Conservation (phyloP, 2,888 invertebrate genomes). For the Eretmocerus hayati region DNA sequence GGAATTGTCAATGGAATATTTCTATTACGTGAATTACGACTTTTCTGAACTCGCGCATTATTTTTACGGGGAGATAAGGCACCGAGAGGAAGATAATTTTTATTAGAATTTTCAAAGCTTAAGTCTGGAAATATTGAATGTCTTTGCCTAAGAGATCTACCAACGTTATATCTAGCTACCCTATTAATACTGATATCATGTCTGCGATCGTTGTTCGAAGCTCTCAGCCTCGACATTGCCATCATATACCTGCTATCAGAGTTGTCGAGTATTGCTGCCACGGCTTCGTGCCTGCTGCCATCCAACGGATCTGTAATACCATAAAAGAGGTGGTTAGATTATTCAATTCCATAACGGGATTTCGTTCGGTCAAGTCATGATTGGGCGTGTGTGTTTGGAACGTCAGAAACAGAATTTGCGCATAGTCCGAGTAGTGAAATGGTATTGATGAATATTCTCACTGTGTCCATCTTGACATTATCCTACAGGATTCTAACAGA, state of each 20-base stretch:
- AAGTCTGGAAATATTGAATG: conserved; percentile 6
- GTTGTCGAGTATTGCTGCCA: conserved; percentile 21
- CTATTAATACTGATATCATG: conserved; percentile 20
- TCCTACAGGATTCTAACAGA: too few species aligned
- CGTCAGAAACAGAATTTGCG: too few species aligned
- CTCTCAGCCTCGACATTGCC: conserved; percentile 10
- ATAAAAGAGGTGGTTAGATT: conserved; percentile 18
- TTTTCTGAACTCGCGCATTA: neutral
- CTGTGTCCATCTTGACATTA: too few species aligned
- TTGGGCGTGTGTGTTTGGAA: too few species aligned
- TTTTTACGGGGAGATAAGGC: conserved; percentile 4
- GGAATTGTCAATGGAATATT: neutral
- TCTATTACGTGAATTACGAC: neutral
- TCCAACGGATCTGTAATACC: conserved; percentile 28
- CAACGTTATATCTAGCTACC: conserved; percentile 10
- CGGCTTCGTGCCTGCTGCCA: conserved; percentile 21
- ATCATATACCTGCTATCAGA: conserved; percentile 44
- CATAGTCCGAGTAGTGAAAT: too few species aligned
- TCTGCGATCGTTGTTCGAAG: conserved; percentile 6
- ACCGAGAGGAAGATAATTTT: conserved; percentile 19
- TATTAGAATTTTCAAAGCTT: conserved; percentile 9
- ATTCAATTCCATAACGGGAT: conserved; percentile 15
- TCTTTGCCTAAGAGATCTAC: conserved; percentile 2
- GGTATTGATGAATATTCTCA: too few species aligned
- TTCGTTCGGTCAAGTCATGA: too few species aligned